Conservation (phyloP, 2,113 vertebrate genomes). For the Crypturellus undulatus region DNA sequence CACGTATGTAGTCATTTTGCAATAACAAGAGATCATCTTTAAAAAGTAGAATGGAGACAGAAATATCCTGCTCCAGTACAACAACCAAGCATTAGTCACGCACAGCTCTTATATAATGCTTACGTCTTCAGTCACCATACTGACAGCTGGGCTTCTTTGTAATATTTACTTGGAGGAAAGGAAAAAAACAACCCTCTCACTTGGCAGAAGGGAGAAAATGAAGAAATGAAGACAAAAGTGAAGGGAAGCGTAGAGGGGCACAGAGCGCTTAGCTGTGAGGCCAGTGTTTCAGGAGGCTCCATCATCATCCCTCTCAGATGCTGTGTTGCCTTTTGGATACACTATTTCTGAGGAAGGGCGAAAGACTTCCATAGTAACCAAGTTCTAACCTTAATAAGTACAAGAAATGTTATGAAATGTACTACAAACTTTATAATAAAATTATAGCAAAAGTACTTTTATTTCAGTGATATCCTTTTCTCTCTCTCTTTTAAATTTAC, state of each 20-base stretch:
- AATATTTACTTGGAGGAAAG: slow-evolving; percentile 19
- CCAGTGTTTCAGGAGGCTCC: not conserved
- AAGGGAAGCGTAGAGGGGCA: not conserved
- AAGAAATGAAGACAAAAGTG: not conserved
- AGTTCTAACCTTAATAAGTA: not conserved
- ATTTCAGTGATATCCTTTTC: not conserved
- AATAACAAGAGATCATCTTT: slow-evolving; percentile 32
- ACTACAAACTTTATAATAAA: not conserved
- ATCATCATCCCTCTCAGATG: not conserved
- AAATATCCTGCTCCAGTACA: slow-evolving; percentile 47
- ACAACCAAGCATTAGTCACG: slow-evolving; percentile 62
- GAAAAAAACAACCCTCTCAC: not conserved
- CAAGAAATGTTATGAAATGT: not conserved
- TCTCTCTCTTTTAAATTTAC: not conserved
- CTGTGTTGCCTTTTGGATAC: not conserved
- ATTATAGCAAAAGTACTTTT: not conserved
- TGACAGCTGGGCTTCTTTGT: slow-evolving; percentile 1
- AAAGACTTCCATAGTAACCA: not conserved
- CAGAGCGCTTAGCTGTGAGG: not conserved
- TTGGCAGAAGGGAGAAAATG: not conserved
- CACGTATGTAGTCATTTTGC: not conserved
- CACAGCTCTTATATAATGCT: slow-evolving; percentile 61
- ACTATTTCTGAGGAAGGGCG: not conserved
- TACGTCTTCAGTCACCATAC: slow-evolving; percentile 14
- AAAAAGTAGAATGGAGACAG: slow-evolving; percentile 61